Evolutionary conservation across 1,140 invertebrate species (phyloP), one percentile per base, ranked within the genome.

Genomic region (Lepidurus packardi): DNA sequence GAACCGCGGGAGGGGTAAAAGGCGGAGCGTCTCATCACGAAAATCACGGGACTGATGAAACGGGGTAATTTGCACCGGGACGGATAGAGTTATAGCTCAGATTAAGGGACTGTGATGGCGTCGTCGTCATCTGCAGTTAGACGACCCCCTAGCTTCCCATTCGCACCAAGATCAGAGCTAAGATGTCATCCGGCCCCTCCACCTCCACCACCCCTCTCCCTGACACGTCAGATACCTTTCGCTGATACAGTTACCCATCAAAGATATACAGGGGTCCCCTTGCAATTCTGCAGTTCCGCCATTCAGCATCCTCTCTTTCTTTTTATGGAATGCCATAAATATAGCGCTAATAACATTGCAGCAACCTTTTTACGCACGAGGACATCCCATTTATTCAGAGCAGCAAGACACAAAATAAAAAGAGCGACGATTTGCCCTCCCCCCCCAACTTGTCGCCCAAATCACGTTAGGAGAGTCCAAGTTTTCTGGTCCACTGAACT

Each of bases 21-120:
- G 21, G 53, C 21, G 21, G 53, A 65, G 21, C 53, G 53, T 65
- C 53, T 65, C 53, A 13, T 65, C 53, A 65, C 21, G 53, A 65
- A 65, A 65, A 65, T 65, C 53, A 65, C 53, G 53, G 53, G 21
- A 65, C 53, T 65, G 53, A 65, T 21, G 53, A 65, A 65, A 65
- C 21, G 53, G 53, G 53, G 53, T 65, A 16, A 65, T 65, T 65
- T 65, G 53, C 53, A 65, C 53, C 53, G 53, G 53, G 53, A 21
- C 53, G 53, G 16, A 21, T 65, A 65, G 9, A 65, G 53, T 65
- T 65, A 65, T 65, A 65, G 53, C 53, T 65, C 21, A 65, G 53
- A 65, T 65, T 65, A 65, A 65, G 53, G 53, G 53, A 65, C n/a
- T 65, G 16, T 65, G 53, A 65, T 65, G 53, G 53, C 53, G 53